Evolutionary conservation across 1,140 invertebrate genomes (phyloP).

Genomic region (Camponotus floridanus): DNA sequence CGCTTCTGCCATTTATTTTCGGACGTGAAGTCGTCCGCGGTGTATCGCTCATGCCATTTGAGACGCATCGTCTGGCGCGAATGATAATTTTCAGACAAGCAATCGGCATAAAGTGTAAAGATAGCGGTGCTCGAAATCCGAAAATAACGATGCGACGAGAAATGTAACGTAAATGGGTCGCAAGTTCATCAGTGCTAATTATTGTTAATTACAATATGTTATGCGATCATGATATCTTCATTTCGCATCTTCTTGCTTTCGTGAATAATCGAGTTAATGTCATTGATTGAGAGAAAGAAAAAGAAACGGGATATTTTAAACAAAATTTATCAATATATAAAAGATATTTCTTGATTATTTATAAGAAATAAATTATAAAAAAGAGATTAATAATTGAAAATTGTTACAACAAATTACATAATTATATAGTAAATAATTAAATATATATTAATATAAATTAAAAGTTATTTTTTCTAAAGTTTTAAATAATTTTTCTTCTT

Average conservation of each 20-base stretch:
- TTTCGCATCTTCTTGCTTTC: background rate
- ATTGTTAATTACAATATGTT: conserved; percentile 72
- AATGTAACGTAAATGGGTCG: conserved; percentile 77
- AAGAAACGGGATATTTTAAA: no score
- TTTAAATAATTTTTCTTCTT: conserved; percentile 2
- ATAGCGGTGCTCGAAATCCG: conserved; percentile 37
- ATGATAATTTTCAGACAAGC: conserved; percentile 32
- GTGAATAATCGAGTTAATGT: background rate
- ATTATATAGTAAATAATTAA: no score
- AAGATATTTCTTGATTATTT: background rate
- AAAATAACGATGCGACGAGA: conserved; percentile 69
- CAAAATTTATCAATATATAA: background rate
- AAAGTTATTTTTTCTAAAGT: background rate
- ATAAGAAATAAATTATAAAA: background rate
- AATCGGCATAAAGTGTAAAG: conserved; percentile 22
- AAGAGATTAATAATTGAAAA: background rate
- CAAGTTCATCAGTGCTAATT: conserved; percentile 82
- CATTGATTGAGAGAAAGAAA: background rate
- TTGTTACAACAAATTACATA: background rate
- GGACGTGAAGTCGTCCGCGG: conserved; percentile 50
- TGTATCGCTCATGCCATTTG: background rate
- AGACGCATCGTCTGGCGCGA: background rate
- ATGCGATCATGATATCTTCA: conserved; percentile 9
- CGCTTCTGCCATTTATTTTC: conserved; percentile 59
- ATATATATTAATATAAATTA: no score